Conservation (phyloP, 2,888 invertebrate genomes). For the Ophion ventricosus region DNA sequence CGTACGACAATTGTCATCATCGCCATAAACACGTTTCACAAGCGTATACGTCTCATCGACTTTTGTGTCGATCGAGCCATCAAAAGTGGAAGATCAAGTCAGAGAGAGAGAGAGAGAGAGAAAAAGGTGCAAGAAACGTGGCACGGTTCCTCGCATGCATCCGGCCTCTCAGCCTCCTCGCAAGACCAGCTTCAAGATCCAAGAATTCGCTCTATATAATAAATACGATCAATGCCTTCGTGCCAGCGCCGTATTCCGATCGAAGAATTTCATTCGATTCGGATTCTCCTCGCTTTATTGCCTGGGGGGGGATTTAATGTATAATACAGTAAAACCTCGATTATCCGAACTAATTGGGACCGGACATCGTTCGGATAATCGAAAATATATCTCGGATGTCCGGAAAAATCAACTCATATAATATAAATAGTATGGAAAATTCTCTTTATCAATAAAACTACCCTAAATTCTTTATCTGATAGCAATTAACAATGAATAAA, state of each 20-base stretch:
- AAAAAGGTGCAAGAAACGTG: conserved; percentile 59
- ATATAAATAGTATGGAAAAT: too few relatives aligned
- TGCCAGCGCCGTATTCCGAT: neutral
- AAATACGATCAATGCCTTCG: neutral
- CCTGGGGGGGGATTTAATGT: too few relatives aligned
- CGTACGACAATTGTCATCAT: conserved; percentile 66
- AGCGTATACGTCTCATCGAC: conserved; percentile 13
- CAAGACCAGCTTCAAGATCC: conserved; percentile 47
- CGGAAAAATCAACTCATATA: too few relatives aligned
- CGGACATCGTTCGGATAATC: too few relatives aligned
- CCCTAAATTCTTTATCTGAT: too few relatives aligned
- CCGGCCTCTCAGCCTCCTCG: conserved; percentile 51
- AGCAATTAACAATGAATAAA: too few relatives aligned
- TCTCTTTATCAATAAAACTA: too few relatives aligned
- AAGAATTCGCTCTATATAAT: conserved; percentile 35
- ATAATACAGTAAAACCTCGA: too few relatives aligned
- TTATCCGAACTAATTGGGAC: too few relatives aligned
- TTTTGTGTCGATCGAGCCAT: conserved; percentile 40
- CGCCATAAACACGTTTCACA: conserved; percentile 26
- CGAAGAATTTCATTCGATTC: neutral
- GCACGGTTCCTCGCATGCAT: conserved; percentile 65
- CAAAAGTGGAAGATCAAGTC: neutral
- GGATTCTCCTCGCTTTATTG: neutral
- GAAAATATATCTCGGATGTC: too few relatives aligned
- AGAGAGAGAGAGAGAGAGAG: neutral